Conservation (phyloP, 2,888 invertebrate genomes). For the Hybos culiciformis region DNA sequence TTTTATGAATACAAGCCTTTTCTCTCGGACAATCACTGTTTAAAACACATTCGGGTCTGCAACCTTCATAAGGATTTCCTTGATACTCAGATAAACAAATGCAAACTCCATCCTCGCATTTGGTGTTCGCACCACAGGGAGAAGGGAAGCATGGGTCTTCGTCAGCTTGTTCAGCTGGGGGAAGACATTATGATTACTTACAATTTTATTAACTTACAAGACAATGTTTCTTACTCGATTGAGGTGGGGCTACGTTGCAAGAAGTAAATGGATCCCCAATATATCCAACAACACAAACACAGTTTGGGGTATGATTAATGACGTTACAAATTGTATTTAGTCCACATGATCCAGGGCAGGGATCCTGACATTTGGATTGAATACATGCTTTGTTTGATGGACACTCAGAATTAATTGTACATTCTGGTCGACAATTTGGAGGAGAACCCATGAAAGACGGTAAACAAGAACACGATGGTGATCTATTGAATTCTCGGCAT, state of each 20-base stretch:
- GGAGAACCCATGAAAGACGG: constrained; percentile 52
- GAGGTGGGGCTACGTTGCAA: constrained; percentile 38
- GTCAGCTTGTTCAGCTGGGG: constrained; percentile 22
- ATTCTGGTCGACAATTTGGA: constrained; percentile 59
- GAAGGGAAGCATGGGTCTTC: constrained; percentile 39
- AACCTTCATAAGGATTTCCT: constrained; percentile 53
- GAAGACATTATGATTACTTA: neutral
- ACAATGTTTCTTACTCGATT: constrained; percentile 6
- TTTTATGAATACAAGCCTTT: constrained; percentile 55
- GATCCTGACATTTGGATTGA: constrained; percentile 60
- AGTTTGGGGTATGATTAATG: constrained; percentile 62
- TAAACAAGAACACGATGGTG: constrained; percentile 61
- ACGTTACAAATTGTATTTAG: constrained; percentile 57
- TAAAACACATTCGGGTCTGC: constrained; percentile 59
- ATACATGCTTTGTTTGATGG: constrained; percentile 51
- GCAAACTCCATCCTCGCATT: constrained; percentile 45
- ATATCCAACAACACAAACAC: constrained; percentile 45
- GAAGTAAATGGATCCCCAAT: constrained; percentile 34
- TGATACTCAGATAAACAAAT: constrained; percentile 49
- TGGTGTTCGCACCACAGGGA: constrained; percentile 39
- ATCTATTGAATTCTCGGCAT: constrained; percentile 42
- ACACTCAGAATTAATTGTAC: constrained; percentile 63
- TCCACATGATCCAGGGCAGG: constrained; percentile 60
- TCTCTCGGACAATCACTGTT: constrained; percentile 57
- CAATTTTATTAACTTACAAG: constrained; percentile 1